phyloP scores from a whole-genome alignment of 2,113 vertebrate species.

The Nansenia antarctica region DNA sequence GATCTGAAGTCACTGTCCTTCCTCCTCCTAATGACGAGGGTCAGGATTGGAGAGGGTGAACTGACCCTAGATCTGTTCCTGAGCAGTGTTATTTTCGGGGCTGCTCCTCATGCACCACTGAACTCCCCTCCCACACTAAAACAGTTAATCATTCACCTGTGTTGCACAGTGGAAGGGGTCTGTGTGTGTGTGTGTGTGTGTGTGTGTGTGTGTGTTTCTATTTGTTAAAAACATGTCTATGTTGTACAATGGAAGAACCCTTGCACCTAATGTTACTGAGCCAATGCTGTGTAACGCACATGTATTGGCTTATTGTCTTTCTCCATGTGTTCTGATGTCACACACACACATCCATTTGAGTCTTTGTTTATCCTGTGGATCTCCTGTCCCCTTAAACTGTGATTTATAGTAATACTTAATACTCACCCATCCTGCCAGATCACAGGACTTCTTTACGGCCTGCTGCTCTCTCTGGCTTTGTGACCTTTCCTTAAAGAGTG shows the following conservation, averaged over 20 bases:
- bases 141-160: slow-evolving; percentile 70
- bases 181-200: background rate
- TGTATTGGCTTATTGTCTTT: background rate
- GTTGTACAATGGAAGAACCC: background rate
- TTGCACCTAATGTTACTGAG: background rate
- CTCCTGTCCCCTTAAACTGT: background rate
- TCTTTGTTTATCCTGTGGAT: background rate
- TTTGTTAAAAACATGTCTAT: no score
- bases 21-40: background rate
- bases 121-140: slow-evolving; percentile 47
- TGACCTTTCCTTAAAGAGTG: background rate
- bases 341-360: background rate
- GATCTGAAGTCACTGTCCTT: background rate
- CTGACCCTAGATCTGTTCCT: background rate
- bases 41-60: background rate
- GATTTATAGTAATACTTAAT: background rate
- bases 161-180: slow-evolving; percentile 5
- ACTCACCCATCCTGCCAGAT: background rate
- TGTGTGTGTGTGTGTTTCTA: background rate
- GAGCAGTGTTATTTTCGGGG: background rate
- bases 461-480: background rate
- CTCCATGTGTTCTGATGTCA: background rate
- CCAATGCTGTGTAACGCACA: background rate
- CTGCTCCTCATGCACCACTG: slow-evolving; percentile 30
- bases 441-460: background rate